Conservation (phyloP, 35 echinoderm and acorn worm species). For the Holothuria glaberrima region DNA sequence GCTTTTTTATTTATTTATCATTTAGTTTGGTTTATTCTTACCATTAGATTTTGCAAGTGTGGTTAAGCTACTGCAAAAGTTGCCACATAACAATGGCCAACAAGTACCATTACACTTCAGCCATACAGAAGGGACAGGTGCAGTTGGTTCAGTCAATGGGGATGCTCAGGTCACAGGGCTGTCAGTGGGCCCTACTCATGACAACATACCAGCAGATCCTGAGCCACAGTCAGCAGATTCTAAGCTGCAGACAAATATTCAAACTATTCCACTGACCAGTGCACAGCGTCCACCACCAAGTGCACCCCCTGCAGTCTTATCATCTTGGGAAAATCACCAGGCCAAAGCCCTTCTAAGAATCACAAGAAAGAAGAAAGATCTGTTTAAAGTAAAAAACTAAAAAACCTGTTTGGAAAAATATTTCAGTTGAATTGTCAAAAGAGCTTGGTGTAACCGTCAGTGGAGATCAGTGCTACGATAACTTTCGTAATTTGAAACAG, state of each 20-base stretch:
- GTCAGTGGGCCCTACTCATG: neutral
- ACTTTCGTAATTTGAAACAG: neutral
- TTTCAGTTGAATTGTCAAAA: neutral
- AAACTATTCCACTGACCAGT: too few species aligned
- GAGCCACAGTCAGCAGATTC: too few species aligned
- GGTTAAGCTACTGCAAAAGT: too few species aligned
- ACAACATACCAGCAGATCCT: neutral
- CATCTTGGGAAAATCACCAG: too few species aligned
- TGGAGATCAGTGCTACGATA: conserved; percentile 6
- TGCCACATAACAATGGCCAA: neutral
- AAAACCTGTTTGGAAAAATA: neutral
- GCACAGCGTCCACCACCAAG: too few species aligned
- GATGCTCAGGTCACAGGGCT: neutral
- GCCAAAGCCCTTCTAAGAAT: too few species aligned
- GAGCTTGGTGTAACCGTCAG: neutral
- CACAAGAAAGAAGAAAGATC: too few species aligned
- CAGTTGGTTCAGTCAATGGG: neutral
- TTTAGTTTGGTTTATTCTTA: too few species aligned
- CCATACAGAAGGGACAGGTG: neutral
- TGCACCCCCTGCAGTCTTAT: too few species aligned
- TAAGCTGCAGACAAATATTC: too few species aligned
- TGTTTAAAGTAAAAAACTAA: neutral
- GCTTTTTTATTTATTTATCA: too few species aligned
- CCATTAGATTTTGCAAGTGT: too few species aligned
- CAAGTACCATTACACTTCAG: neutral